phyloP scores from a whole-genome alignment of 2,113 vertebrate species.

The Ibidorhyncha struthersii region DNA sequence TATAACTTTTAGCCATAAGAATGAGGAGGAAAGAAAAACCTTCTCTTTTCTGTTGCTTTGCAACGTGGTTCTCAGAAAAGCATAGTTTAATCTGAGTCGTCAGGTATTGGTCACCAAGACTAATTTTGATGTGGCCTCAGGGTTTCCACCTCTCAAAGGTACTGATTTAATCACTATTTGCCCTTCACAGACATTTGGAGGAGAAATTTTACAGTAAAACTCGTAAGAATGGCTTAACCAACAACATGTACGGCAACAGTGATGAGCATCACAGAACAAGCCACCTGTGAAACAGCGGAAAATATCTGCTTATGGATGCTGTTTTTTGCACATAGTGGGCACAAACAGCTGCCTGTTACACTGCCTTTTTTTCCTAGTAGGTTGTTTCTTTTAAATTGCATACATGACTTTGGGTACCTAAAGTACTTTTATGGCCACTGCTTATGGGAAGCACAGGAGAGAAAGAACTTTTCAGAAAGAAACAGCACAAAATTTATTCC shows the following conservation, averaged over 20 bases:
- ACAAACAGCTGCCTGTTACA: neutral
- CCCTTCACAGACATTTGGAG: neutral
- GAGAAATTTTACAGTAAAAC: slow-evolving; percentile 3
- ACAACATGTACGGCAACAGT: neutral
- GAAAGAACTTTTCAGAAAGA: neutral
- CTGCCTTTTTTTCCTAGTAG: neutral
- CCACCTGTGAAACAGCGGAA: neutral
- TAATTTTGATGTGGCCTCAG: slow-evolving; percentile 17
- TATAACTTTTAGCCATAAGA: neutral
- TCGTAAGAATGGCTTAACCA: neutral
- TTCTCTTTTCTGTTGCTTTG: neutral
- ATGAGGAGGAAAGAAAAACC: neutral
- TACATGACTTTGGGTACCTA: neutral
- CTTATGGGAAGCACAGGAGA: neutral
- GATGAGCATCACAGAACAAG: neutral
- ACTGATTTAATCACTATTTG: slow-evolving; percentile 32
- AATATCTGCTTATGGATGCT: neutral
- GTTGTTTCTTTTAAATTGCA: neutral
- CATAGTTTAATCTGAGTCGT: neutral
- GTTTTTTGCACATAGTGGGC: neutral
- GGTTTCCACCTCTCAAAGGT: neutral
- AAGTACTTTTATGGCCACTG: neutral
- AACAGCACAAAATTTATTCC: neutral
- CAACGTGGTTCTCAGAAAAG: neutral
- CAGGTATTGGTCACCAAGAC: slow-evolving; percentile 2